A percentile compares a stretch with the other conserved stretches of the same genome.
phyloP scores from a whole-genome alignment of 2,797 vertebrate species.

The Microchirus variegatus region DNA sequence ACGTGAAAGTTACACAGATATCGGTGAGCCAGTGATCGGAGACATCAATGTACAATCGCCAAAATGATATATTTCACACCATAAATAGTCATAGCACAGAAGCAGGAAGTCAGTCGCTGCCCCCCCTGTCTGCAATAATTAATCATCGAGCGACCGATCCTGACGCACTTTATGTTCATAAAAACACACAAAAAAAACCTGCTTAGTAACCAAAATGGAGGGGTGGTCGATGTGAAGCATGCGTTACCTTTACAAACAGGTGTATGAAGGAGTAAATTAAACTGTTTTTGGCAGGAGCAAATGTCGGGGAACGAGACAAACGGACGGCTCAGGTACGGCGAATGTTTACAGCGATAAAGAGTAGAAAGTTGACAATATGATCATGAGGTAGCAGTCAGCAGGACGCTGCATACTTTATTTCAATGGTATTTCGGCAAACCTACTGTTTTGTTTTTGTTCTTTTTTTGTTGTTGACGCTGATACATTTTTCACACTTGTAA shows the following conservation, averaged over 20 bases:
- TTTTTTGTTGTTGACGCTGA: constrained; percentile 51
- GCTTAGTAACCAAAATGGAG: constrained; percentile 64
- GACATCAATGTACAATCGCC: constrained; percentile 85
- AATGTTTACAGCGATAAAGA: constrained; percentile 55
- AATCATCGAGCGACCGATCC: constrained; percentile 80
- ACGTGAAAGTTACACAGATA: constrained; percentile 84
- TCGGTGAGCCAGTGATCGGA: constrained; percentile 83
- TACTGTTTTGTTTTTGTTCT: constrained; percentile 42
- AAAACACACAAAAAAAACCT: constrained; percentile 67
- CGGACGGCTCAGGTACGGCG: constrained; percentile 60
- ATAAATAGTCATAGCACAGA: constrained; percentile 81
- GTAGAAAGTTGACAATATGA: constrained; percentile 65
- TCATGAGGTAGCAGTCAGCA: constrained; percentile 82
- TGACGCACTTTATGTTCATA: constrained; percentile 76
- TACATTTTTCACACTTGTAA: constrained; percentile 76
- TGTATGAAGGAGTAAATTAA: constrained; percentile 61
- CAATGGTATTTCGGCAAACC: constrained; percentile 72
- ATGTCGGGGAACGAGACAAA: constrained; percentile 40
- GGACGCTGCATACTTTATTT: constrained; percentile 78
- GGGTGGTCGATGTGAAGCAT: constrained; percentile 71
- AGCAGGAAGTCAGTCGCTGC: constrained; percentile 72
- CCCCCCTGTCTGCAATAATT: constrained; percentile 73
- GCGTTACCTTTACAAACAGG: constrained; percentile 76
- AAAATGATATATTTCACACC: constrained; percentile 86
- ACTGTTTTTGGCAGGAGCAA: constrained; percentile 75